Evolutionary conservation across 2,888 invertebrate genomes (phyloP).

Genomic region (Urechis unicinctus): DNA sequence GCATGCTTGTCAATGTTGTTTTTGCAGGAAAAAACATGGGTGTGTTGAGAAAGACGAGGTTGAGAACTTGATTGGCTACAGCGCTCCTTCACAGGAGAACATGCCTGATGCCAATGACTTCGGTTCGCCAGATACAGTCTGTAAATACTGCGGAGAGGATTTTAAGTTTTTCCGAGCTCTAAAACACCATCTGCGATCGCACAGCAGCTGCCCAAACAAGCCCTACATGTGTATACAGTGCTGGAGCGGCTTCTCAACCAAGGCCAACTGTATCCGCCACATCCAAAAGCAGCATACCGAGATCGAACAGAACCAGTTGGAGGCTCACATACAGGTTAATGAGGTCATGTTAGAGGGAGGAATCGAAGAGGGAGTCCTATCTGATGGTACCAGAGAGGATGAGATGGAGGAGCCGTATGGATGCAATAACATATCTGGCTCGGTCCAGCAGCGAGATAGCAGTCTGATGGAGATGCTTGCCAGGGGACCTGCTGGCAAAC

Average conservation of each 20-base stretch:
- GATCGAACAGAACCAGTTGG: conserved; percentile 21
- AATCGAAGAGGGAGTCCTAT: neutral
- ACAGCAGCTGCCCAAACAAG: conserved; percentile 44
- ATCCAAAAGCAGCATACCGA: conserved; percentile 46
- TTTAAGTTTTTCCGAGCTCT: conserved; percentile 50
- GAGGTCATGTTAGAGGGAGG: conserved; percentile 14
- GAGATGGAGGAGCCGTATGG: too few relatives aligned
- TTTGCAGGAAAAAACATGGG: conserved; percentile 71
- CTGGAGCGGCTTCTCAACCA: conserved; percentile 48
- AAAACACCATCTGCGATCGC: conserved; percentile 49
- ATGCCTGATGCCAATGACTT: conserved; percentile 19
- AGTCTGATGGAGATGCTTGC: too few relatives aligned
- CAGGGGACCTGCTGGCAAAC: too few relatives aligned
- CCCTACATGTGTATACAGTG: conserved; percentile 48
- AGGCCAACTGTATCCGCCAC: conserved; percentile 49
- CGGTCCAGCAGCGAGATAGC: too few relatives aligned
- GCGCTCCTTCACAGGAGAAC: conserved; percentile 31
- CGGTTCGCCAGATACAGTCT: conserved; percentile 43
- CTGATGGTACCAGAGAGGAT: too few relatives aligned
- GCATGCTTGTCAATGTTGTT: too few relatives aligned
- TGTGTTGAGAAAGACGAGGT: conserved; percentile 82
- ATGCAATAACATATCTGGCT: too few relatives aligned
- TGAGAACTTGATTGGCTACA: conserved; percentile 65
- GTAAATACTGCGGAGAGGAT: conserved; percentile 51
- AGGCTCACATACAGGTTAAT: conserved; percentile 30